Conservation (phyloP, 2,797 vertebrate species). For the Petrocephalus sullivani region DNA sequence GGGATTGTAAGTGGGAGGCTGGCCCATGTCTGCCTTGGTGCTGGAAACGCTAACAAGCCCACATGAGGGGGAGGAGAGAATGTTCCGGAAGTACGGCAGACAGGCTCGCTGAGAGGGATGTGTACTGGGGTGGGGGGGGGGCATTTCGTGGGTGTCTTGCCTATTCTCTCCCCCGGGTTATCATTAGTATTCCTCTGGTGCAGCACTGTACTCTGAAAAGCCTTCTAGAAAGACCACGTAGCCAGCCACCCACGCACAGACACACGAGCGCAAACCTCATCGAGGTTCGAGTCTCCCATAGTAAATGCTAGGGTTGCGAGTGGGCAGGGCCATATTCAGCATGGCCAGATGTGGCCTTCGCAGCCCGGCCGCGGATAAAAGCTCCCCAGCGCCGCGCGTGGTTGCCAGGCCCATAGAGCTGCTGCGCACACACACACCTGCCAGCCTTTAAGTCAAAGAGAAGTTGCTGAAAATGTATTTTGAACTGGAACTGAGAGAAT, state of each 20-base stretch:
- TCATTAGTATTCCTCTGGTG: constrained; percentile 21
- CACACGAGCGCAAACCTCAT: background rate
- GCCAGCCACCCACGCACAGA: background rate
- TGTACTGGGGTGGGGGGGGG: background rate
- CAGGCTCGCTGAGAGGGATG: background rate
- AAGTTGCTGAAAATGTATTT: background rate
- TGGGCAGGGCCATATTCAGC: background rate
- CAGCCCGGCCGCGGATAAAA: background rate
- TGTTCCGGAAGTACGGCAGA: constrained; percentile 4
- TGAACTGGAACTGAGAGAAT: background rate
- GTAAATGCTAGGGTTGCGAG: background rate
- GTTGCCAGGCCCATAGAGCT: background rate
- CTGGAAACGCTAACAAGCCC: background rate
- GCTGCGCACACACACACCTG: background rate
- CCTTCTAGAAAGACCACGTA: background rate
- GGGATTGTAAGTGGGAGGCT: background rate
- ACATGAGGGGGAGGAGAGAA: background rate
- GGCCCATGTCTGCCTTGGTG: background rate
- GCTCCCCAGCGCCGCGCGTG: background rate
- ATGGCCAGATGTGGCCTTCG: constrained; percentile 5
- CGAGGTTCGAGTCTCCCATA: background rate
- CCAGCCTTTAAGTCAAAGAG: background rate
- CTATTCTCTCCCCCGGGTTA: constrained; percentile 11
- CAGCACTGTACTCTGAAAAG: background rate
- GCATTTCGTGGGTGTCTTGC: constrained; percentile 4